phyloP scores from a whole-genome alignment of 2,888 invertebrate species.

The Gerris lacustris region DNA sequence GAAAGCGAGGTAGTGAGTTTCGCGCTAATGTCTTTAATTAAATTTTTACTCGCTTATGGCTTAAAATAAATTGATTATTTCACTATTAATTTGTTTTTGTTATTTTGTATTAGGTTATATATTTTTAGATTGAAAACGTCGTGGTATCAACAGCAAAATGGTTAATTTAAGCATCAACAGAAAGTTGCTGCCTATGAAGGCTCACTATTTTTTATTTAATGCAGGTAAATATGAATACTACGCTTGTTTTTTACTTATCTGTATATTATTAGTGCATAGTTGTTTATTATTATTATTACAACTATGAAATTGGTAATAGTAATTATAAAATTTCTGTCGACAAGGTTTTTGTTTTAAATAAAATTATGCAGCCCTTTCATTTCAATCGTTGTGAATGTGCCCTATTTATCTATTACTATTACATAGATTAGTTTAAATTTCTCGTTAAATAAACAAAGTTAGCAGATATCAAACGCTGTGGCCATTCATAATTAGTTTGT shows the following conservation, averaged over 20 bases:
- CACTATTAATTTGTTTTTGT: no score
- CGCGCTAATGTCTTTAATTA: neutral
- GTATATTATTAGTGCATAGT: neutral
- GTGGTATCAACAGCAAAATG: neutral
- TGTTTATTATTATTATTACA: no score
- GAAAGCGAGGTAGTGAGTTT: neutral
- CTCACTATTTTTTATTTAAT: conserved; percentile 77
- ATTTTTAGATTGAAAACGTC: neutral
- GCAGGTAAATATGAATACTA: conserved; percentile 49
- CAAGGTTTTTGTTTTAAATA: no score
- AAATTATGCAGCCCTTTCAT: no score
- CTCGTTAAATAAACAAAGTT: no score
- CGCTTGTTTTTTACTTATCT: conserved; percentile 29
- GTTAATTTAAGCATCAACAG: conserved; percentile 41
- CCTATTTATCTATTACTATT: no score
- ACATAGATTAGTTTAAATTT: no score
- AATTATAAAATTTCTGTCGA: no score
- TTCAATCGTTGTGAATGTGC: no score
- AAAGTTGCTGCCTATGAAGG: conserved; percentile 70
- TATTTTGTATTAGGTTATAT: neutral
- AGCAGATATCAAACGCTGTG: no score
- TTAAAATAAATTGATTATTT: neutral
- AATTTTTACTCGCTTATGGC: neutral
- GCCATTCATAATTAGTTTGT: no score
- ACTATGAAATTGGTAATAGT: no score